Percentiles rank a stretch among this genome's conserved stretches.
Conservation (phyloP, 2,113 vertebrate species). For the Petrocephalus microphthalmus region DNA sequence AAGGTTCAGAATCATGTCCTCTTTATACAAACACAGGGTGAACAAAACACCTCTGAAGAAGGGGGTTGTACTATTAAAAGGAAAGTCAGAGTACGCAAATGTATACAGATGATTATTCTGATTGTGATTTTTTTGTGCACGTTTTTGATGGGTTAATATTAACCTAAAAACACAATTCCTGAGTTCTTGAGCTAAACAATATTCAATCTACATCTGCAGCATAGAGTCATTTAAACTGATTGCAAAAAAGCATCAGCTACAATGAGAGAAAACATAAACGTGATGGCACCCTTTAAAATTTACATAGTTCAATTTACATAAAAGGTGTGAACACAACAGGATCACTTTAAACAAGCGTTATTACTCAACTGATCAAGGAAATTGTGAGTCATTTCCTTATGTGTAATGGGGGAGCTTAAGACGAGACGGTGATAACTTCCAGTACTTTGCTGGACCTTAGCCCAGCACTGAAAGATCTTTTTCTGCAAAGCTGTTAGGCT, state of each 20-base stretch:
- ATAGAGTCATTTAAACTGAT: neutral
- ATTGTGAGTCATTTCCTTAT: conserved; percentile 22
- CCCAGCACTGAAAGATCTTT: conserved; percentile 47
- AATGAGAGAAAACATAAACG: conserved; percentile 18
- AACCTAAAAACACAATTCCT: neutral
- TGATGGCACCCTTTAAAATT: conserved; percentile 26
- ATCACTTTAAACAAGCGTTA: neutral
- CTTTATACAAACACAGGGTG: neutral
- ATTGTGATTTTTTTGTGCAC: neutral
- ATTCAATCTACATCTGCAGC: neutral
- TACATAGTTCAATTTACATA: neutral
- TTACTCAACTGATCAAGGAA: conserved; percentile 27
- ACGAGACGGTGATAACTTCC: conserved; percentile 21
- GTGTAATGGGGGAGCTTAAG: neutral
- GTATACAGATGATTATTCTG: neutral
- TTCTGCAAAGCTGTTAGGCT: conserved; percentile 48
- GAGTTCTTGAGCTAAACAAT: neutral
- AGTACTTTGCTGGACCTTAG: conserved; percentile 44
- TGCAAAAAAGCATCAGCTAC: neutral
- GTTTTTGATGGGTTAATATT: neutral
- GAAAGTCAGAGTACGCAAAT: neutral
- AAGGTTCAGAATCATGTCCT: neutral
- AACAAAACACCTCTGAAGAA: neutral
- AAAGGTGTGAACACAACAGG: neutral
- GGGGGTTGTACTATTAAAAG: neutral